Percentiles rank a stretch among this genome's conserved stretches.
phyloP scores from a whole-genome alignment of 2,888 invertebrate genomes.

The Girardia tigrina region DNA sequence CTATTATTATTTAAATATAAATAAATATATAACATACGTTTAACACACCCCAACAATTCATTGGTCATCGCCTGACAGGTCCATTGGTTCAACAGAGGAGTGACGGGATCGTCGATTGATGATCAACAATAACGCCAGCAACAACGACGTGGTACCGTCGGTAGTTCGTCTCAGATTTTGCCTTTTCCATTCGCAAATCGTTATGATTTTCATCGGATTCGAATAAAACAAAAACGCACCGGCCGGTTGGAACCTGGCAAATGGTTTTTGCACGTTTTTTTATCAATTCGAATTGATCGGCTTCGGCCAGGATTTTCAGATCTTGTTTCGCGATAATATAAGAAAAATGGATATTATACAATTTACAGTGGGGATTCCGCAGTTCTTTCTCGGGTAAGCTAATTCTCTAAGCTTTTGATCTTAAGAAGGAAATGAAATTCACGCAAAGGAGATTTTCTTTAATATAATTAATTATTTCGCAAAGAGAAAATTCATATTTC shows the following conservation, averaged over 20 bases:
- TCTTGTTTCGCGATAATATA: conserved; percentile 92
- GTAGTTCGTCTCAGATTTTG: conserved; percentile 64
- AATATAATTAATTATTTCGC: conserved; percentile 64
- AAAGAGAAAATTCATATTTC: conserved; percentile 87
- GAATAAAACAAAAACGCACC: conserved; percentile 71
- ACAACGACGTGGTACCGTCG: conserved; percentile 68
- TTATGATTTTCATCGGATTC: conserved; percentile 41
- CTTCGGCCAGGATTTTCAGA: conserved; percentile 84
- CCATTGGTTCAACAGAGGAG: no score
- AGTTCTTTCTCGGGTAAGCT: conserved; percentile 76
- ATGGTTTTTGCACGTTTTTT: conserved; percentile 84
- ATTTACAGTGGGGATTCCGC: conserved; percentile 78
- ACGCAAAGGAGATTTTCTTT: conserved; percentile 73
- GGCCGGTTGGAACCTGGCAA: conserved; percentile 83
- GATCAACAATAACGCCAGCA: conserved; percentile 78
- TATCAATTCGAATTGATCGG: conserved; percentile 92
- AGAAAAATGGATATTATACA: conserved; percentile 92
- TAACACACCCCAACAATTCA: no score
- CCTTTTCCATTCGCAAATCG: conserved; percentile 59
- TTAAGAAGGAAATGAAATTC: conserved; percentile 82
- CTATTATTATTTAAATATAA: no score
- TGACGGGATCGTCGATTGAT: no score
- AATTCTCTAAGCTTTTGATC: conserved; percentile 86
- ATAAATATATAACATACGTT: no score
- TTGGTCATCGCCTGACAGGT: no score